Conservation (phyloP, 2,113 vertebrate species). For the Silurus asotus region DNA sequence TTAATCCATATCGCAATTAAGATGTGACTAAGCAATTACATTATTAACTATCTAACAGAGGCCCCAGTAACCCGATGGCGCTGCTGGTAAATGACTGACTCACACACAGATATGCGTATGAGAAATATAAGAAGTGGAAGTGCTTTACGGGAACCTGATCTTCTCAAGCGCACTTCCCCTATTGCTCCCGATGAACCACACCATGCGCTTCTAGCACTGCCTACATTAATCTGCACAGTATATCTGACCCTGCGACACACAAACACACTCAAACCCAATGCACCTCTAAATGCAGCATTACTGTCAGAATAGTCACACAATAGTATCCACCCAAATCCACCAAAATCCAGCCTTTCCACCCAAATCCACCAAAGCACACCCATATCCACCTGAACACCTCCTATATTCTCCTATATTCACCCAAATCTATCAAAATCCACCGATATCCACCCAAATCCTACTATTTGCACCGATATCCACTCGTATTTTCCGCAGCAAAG, state of each 20-base stretch:
- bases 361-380: background rate
- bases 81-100: conserved; percentile 9
- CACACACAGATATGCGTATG: conserved; percentile 19
- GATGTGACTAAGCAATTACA: background rate
- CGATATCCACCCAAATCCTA: background rate
- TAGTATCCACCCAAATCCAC: background rate
- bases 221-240: background rate
- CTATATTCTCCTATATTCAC: background rate
- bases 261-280: background rate
- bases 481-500: background rate
- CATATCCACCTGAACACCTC: too few relatives aligned
- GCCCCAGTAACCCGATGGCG: background rate
- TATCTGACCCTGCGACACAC: background rate
- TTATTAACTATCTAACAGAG: background rate
- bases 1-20: background rate
- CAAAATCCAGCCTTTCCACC: background rate
- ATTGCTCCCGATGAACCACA: background rate
- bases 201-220: background rate
- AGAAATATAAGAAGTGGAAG: conserved; percentile 33
- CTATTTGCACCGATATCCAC: too few relatives aligned
- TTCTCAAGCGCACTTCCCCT: conserved; percentile 38
- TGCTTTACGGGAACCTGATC: conserved; percentile 31
- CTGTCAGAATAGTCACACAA: background rate
- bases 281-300: background rate
- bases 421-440: background rate